Evolutionary conservation across 2,888 invertebrate genomes (phyloP).

Genomic region (Kryphioiulus occultus): DNA sequence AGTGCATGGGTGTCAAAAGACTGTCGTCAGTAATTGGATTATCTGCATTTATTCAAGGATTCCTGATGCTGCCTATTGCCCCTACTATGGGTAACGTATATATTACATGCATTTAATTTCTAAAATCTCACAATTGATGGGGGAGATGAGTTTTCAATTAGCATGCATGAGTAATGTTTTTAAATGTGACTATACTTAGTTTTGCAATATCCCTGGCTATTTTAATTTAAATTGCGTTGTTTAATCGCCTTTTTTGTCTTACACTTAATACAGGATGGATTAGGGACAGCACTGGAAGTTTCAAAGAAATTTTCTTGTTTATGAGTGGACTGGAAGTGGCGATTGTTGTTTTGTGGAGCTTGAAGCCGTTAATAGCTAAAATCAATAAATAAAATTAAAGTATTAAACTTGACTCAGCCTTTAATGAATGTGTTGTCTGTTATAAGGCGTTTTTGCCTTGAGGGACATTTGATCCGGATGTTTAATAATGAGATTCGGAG

Average conservation of each 20-base stretch:
- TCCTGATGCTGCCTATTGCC: slow-evolving; percentile 24
- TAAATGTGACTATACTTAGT: too few relatives aligned
- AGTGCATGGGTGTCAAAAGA: slow-evolving; percentile 44
- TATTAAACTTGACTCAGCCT: background rate
- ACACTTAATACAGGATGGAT: background rate
- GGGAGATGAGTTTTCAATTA: too few relatives aligned
- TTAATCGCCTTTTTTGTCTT: background rate
- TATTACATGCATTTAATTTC: background rate
- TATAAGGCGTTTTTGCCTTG: too few relatives aligned
- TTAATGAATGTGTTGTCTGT: too few relatives aligned
- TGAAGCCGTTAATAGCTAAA: slow-evolving; percentile 20
- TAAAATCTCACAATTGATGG: background rate
- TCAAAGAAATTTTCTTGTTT: background rate
- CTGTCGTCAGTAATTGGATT: slow-evolving; percentile 51
- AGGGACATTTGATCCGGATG: too few relatives aligned
- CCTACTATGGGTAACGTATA: slow-evolving; percentile 45
- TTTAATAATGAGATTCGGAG: too few relatives aligned
- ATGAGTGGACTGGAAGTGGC: background rate
- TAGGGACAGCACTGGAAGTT: slow-evolving; percentile 27
- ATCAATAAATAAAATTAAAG: background rate
- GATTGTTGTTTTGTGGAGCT: background rate
- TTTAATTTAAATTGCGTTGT: background rate
- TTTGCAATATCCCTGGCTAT: too few relatives aligned
- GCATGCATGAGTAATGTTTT: too few relatives aligned
- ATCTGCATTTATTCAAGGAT: slow-evolving; percentile 44